These are phyloP conservation scores for Dallia pectoralis DNA, from an alignment of 2,797 vertebrate species.

Conservation along the genomic window DNA sequence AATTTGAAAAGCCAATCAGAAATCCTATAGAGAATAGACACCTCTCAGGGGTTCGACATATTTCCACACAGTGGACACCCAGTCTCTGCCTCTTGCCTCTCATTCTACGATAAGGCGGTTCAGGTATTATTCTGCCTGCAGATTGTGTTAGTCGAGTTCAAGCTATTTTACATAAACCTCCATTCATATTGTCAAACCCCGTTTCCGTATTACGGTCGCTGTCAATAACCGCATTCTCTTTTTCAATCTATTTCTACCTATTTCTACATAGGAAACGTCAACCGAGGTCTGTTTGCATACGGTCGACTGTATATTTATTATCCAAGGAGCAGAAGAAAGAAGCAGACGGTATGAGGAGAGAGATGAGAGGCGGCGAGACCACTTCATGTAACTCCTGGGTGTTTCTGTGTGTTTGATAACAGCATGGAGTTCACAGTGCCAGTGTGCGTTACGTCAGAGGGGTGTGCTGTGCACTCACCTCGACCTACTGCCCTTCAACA, in stretches of 20 bases:
- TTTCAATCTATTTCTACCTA: neutral
- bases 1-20: constrained; percentile 6
- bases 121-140: no score
- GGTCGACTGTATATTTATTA: neutral
- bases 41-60: neutral
- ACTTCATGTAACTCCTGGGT: neutral
- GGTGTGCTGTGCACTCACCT: neutral
- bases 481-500: neutral
- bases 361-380: neutral
- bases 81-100: neutral
- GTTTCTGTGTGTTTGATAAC: neutral
- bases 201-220: neutral
- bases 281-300: neutral
- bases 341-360: neutral
- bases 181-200: neutral
- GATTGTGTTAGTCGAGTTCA: neutral
- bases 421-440: neutral
- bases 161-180: neutral
- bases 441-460: neutral
- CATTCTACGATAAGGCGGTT: neutral
- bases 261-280: neutral
- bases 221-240: neutral
- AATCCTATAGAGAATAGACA: neutral
- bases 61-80: neutral
- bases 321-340: neutral